Base-by-base conservation (phyloP, 2,113 vertebrate species). In the Haliaeetus leucogaster region DNA sequence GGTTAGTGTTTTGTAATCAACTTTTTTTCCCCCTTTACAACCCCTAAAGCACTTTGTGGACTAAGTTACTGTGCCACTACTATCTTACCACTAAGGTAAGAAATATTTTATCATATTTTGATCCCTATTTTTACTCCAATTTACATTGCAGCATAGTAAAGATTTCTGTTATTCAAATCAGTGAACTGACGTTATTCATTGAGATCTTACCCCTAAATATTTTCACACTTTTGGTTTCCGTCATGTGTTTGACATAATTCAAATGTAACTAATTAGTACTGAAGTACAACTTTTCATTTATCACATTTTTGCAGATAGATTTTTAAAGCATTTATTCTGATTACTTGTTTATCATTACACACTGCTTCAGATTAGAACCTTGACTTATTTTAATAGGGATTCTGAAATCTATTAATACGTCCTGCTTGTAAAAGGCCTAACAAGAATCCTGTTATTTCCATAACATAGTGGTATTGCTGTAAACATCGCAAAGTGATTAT, bases 401-500 rank as follows among this genome's bases (percentile, higher is more conserved):
- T 82, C 53, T 48, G 38, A 48, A 63, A 85, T 72, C 36, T 72
- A 13, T 67, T 81, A 81, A 85, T 81, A 48, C 5, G 70, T 50
- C 55, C 52, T 83, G 86, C 29, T 29, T 87, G 36, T 82, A 16
- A 86, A 88, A 86, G 22, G 30, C 72, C 87, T 59, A 88, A 91
- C 25, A 89, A 74, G n/a, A 65, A 34, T 70, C 43, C 50, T n/a
- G 26, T 89, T 82, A 43, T 66, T 85, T 36, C 40, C 19, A 5
- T 93, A 94, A 56, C 82, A 81, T n/a, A 83, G 67, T 67, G 56
- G 13, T 73, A 29, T 68, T 66, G 92, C 94, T 96, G 66, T 94
- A 96, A 95, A 83, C 19, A 29, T 68, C 62, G 36, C 48, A 40
- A 86, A 65, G 43, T 36, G 82, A 45, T 82, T 61, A 45, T 20